Conservation (phyloP, 1,140 invertebrate genomes). For the Sitobion miscanthi region DNA sequence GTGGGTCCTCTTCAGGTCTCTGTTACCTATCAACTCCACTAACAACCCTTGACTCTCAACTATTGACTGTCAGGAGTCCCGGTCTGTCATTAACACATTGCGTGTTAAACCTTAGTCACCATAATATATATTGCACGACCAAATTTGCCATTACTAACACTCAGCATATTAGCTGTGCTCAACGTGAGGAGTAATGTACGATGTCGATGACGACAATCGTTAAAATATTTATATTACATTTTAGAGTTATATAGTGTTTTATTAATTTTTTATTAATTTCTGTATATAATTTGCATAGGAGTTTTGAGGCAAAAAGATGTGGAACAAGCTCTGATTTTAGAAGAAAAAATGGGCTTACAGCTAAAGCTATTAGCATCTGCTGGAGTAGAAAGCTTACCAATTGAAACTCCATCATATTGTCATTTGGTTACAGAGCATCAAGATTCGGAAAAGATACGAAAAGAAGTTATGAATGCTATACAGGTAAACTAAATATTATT, state of each 20-base stretch:
- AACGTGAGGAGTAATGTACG: too few relatives aligned
- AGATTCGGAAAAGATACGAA: conserved; percentile 73
- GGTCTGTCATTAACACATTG: too few relatives aligned
- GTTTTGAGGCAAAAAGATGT: conserved; percentile 83
- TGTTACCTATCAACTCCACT: too few relatives aligned
- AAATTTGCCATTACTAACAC: too few relatives aligned
- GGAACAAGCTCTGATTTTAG: conserved; percentile 82
- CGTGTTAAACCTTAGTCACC: too few relatives aligned
- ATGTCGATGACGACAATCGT: too few relatives aligned
- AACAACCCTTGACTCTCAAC: too few relatives aligned
- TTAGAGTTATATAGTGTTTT: not conserved
- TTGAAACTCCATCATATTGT: conserved; percentile 66
- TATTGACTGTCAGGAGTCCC: too few relatives aligned
- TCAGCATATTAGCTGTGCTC: too few relatives aligned
- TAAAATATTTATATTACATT: not conserved
- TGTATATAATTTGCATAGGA: conserved; percentile 63
- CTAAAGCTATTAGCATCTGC: conserved; percentile 76
- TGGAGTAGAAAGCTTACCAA: conserved; percentile 64
- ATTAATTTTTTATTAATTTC: not conserved
- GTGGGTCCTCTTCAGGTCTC: too few relatives aligned
- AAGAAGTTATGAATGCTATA: conserved; percentile 73
- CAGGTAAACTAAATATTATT: conserved; percentile 64
- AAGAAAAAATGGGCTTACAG: conserved; percentile 87
- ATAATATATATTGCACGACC: too few relatives aligned
- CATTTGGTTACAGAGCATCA: conserved; percentile 68